phyloP scores from a whole-genome alignment of 1,140 invertebrate species.

The Calliopsis andreniformis region DNA sequence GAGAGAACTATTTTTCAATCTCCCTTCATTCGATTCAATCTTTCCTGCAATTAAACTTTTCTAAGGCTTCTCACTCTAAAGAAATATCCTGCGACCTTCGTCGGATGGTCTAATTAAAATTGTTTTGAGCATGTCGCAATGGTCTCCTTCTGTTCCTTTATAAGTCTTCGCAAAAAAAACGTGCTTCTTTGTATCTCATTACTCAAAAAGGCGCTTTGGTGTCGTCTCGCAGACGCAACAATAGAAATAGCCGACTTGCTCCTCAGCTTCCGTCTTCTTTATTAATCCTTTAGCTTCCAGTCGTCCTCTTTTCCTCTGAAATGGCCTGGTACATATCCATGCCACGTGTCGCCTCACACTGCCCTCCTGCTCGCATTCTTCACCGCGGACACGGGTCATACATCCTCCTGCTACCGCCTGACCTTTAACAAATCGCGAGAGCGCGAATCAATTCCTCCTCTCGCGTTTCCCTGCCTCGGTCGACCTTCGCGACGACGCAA shows the following conservation, averaged over 20 bases:
- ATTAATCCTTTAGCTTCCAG: constrained; percentile 8
- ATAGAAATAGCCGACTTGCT: background rate
- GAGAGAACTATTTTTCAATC: no score
- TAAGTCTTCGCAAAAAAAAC: background rate
- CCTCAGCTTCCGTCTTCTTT: constrained; percentile 2
- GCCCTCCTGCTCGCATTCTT: background rate
- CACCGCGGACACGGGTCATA: background rate
- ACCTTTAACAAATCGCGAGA: background rate
- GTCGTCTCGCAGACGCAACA: background rate
- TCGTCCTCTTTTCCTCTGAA: background rate
- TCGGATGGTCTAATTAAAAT: background rate
- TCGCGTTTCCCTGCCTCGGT: background rate
- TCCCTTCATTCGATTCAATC: no score
- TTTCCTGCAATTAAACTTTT: no score
- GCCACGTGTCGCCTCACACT: background rate
- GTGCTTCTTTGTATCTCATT: background rate
- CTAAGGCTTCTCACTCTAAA: no score
- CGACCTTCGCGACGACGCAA: background rate
- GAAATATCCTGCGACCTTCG: no score
- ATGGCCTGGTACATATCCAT: background rate
- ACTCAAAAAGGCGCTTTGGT: background rate
- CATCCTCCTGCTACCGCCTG: background rate
- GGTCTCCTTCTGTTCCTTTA: background rate
- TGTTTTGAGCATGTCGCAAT: no score
- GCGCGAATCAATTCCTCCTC: background rate